phyloP scores from a whole-genome alignment of 1,140 invertebrate species.

The Trichoplusia ni region DNA sequence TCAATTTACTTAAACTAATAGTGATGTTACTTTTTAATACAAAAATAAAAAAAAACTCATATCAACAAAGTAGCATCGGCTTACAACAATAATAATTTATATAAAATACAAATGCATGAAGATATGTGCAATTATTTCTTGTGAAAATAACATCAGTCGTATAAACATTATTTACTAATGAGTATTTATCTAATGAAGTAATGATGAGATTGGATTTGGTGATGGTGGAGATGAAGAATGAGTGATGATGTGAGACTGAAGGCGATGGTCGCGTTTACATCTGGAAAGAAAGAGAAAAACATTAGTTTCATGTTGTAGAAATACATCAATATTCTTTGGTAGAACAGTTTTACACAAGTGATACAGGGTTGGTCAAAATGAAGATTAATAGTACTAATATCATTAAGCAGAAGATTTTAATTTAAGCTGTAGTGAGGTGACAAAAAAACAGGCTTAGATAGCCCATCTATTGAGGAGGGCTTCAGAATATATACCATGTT shows the following conservation, averaged over 20 bases:
- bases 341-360: too few relatives aligned
- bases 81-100: conserved; percentile 53
- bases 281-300: conserved; percentile 55
- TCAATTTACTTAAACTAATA: conserved; percentile 32
- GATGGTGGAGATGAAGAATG: neutral
- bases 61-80: conserved; percentile 52
- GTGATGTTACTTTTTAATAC: conserved; percentile 52
- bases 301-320: conserved; percentile 28
- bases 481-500: too few relatives aligned
- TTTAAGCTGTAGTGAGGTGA: too few relatives aligned
- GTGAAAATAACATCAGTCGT: conserved; percentile 66
- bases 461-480: too few relatives aligned
- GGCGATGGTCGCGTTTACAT: conserved; percentile 32
- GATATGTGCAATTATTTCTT: conserved; percentile 60
- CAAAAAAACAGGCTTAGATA: too few relatives aligned
- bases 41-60: conserved; percentile 14
- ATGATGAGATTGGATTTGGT: conserved; percentile 4
- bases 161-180: conserved; percentile 65
- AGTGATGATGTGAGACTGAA: conserved; percentile 43
- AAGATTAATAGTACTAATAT: too few relatives aligned
- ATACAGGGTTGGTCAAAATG: too few relatives aligned
- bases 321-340: neutral
- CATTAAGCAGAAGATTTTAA: too few relatives aligned
- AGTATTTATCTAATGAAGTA: conserved; percentile 66
- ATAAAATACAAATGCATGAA: conserved; percentile 76